phyloP scores from a whole-genome alignment of 2,797 vertebrate species.

The Pteropus rufus region DNA sequence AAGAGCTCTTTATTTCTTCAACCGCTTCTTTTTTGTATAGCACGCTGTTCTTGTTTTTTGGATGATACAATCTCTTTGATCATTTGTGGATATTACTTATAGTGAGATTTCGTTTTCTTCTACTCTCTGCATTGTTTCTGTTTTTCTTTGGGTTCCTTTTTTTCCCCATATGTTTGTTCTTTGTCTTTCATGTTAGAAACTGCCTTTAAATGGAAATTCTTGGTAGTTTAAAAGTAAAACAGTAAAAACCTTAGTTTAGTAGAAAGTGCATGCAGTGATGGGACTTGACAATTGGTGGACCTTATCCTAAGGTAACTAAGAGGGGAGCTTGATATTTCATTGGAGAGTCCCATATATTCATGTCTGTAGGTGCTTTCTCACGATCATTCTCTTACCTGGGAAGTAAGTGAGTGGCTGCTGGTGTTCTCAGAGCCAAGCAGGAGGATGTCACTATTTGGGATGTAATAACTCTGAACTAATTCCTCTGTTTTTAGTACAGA shows the following conservation, averaged over 20 bases:
- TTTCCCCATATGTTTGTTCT: neutral
- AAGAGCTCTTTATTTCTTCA: neutral
- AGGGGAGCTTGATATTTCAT: neutral
- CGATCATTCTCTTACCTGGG: neutral
- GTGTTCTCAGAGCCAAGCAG: neutral
- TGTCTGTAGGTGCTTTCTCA: neutral
- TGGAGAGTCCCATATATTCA: neutral
- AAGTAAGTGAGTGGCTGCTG: neutral
- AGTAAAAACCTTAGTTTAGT: constrained; percentile 9
- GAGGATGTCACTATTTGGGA: neutral
- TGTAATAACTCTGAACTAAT: neutral
- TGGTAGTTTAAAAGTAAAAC: neutral
- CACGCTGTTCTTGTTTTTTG: neutral
- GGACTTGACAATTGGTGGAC: neutral
- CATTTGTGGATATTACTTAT: neutral
- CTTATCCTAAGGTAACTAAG: neutral
- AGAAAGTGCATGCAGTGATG: neutral
- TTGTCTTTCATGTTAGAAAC: neutral
- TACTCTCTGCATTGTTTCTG: neutral
- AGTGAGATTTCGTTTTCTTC: neutral
- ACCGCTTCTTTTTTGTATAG: neutral
- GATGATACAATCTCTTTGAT: neutral
- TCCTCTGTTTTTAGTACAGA: neutral
- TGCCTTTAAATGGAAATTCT: neutral
- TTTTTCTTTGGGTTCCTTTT: neutral